phyloP scores from a whole-genome alignment of 2,888 invertebrate genomes.

The Hoplodrina blanda region DNA sequence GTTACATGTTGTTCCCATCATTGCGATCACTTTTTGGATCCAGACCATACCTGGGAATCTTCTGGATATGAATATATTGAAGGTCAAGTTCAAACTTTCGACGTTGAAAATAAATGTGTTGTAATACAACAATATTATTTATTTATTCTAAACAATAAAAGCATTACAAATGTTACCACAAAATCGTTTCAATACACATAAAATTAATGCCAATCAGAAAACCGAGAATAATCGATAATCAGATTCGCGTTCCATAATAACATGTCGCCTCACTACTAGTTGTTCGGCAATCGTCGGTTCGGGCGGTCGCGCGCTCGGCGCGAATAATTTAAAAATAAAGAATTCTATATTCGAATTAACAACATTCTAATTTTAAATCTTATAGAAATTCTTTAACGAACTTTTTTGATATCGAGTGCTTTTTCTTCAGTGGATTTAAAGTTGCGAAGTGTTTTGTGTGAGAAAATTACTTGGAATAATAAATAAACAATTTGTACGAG shows the following conservation, averaged over 20 bases:
- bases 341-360: constrained; percentile 51
- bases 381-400: constrained; percentile 18
- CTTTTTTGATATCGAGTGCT: constrained; percentile 30
- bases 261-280: constrained; percentile 82
- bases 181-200: constrained; percentile 11
- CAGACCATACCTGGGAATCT: too few species aligned
- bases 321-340: constrained; percentile 50
- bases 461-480: background rate
- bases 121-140: background rate
- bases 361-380: constrained; percentile 41
- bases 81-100: too few species aligned
- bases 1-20: too few species aligned
- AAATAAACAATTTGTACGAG: constrained; percentile 23
- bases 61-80: too few species aligned
- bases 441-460: constrained; percentile 33
- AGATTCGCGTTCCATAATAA: constrained; percentile 49
- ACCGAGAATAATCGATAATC: constrained; percentile 55
- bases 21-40: too few species aligned
- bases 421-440: constrained; percentile 31
- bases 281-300: constrained; percentile 72
- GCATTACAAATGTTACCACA: background rate
- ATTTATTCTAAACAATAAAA: background rate
- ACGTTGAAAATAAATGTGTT: too few species aligned
- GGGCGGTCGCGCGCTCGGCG: constrained; percentile 77
- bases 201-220: constrained; percentile 22